These are phyloP conservation scores for Lacanobia oleracea DNA, from an alignment of 2,888 invertebrate genomes.

Conservation along the genomic window DNA sequence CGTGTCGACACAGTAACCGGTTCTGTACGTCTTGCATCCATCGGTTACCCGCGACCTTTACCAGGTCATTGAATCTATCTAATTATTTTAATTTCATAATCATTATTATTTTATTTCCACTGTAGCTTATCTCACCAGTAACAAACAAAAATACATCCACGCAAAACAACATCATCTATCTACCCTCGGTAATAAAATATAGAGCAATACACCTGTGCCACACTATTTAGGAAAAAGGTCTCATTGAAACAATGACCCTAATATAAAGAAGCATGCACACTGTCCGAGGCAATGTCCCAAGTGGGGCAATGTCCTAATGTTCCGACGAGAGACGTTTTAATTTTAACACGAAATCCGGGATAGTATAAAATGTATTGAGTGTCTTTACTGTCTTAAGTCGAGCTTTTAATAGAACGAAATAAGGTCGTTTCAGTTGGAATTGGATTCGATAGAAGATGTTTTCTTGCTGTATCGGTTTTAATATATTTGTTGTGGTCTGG, in stretches of 20 bases:
- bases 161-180: conserved; percentile 36
- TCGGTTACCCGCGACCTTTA: too few relatives aligned
- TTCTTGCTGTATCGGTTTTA: conserved; percentile 20
- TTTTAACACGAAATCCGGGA: conserved; percentile 30
- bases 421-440: conserved; percentile 23
- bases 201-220: conserved; percentile 59
- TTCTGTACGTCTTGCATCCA: too few relatives aligned
- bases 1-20: too few relatives aligned
- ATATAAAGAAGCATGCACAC: conserved; percentile 23
- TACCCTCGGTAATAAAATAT: conserved; percentile 48
- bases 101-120: too few relatives aligned
- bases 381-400: conserved; percentile 21
- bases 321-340: conserved; percentile 23
- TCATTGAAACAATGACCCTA: conserved; percentile 48
- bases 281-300: neutral
- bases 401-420: conserved; percentile 44
- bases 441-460: conserved; percentile 31
- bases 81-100: too few relatives aligned
- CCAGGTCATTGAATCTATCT: too few relatives aligned
- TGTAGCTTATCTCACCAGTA: neutral
- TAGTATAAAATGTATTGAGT: conserved; percentile 45
- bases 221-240: conserved; percentile 50
- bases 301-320: neutral
- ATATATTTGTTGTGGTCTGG: conserved; percentile 16
- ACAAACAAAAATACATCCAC: neutral